Evolutionary conservation across 2,797 vertebrate species (phyloP).

Genomic region (Cetoscarus ocellatus): DNA sequence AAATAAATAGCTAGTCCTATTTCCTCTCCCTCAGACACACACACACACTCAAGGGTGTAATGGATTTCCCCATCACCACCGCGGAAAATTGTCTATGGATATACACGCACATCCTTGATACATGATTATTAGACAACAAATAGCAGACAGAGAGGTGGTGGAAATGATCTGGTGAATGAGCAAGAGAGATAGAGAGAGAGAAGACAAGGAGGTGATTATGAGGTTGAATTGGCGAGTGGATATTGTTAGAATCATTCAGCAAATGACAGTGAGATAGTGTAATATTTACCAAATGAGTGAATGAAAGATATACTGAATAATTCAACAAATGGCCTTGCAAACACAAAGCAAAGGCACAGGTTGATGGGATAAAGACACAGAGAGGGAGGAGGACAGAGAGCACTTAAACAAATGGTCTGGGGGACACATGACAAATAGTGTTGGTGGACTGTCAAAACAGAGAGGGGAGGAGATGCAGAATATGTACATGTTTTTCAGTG

Average conservation of each 20-base stretch:
- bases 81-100: slow-evolving; percentile 63
- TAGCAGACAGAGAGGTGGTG: slow-evolving; percentile 37
- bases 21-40: slow-evolving; percentile 13
- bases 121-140: slow-evolving; percentile 72
- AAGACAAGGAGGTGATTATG: slow-evolving; percentile 55
- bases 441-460: slow-evolving; percentile 39
- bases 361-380: slow-evolving; percentile 50
- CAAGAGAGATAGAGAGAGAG: slow-evolving; percentile 30
- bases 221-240: slow-evolving; percentile 60
- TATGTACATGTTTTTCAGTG: not conserved
- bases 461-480: slow-evolving; percentile 8
- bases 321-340: slow-evolving; percentile 50
- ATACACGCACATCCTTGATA: slow-evolving; percentile 61
- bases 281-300: slow-evolving; percentile 67
- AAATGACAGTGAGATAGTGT: slow-evolving; percentile 62
- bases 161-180: slow-evolving; percentile 50
- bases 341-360: slow-evolving; percentile 31
- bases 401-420: slow-evolving; percentile 63
- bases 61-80: slow-evolving; percentile 60
- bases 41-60: slow-evolving; percentile 47
- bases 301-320: slow-evolving; percentile 67
- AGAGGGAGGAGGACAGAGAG: slow-evolving; percentile 10
- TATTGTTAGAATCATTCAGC: slow-evolving; percentile 55
- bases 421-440: slow-evolving; percentile 46
- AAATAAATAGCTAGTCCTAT: slow-evolving; percentile 49